Percentiles rank a stretch among this genome's conserved stretches.
phyloP scores from a whole-genome alignment of 2,797 vertebrate species.

The Pitangus sulphuratus region DNA sequence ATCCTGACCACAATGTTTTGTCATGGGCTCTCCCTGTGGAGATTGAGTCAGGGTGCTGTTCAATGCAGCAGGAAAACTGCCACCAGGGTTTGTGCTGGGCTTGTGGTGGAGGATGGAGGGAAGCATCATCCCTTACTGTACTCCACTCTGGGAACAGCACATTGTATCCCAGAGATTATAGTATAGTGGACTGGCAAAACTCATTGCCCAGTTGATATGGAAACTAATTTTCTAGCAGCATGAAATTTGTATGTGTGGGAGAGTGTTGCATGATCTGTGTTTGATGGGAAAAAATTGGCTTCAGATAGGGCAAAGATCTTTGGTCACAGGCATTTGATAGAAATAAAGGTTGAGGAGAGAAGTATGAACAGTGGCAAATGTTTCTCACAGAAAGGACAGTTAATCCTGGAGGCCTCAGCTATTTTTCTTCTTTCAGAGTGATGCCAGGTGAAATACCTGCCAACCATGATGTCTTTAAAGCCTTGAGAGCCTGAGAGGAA shows the following conservation, averaged over 20 bases:
- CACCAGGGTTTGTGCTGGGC: neutral
- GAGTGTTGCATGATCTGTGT: accelerated
- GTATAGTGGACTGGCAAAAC: neutral
- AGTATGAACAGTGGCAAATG: neutral
- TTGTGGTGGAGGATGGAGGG: neutral
- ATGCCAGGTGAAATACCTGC: neutral
- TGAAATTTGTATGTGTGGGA: neutral
- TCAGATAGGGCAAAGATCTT: neutral
- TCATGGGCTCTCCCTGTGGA: neutral
- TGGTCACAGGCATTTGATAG: neutral
- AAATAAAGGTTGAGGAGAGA: neutral
- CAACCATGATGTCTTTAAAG: neutral
- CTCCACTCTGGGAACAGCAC: neutral
- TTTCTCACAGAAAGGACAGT: neutral
- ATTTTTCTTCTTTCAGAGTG: neutral
- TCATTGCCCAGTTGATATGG: neutral
- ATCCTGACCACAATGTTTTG: accelerated
- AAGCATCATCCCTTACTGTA: neutral
- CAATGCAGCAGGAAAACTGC: neutral
- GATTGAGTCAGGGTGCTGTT: neutral
- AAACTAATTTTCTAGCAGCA: neutral
- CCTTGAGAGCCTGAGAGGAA: neutral
- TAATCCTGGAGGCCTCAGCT: neutral
- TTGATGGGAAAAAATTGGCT: neutral
- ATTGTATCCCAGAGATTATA: accelerated